phyloP scores from a whole-genome alignment of 2,888 invertebrate species.

The Drosophila algonquin region DNA sequence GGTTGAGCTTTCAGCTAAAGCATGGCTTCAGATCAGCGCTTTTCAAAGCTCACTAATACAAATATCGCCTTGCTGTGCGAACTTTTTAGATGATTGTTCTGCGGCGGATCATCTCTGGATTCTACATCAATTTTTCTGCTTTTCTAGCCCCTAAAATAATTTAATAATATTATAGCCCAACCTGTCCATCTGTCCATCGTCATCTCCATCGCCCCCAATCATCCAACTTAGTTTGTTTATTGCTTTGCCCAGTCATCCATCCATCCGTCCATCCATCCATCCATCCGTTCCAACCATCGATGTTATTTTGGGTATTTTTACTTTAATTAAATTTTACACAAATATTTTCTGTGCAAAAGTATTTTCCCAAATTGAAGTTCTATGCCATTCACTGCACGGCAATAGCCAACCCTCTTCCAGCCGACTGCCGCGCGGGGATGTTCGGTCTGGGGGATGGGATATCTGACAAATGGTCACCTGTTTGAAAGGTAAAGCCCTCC shows the following conservation, averaged over 20 bases:
- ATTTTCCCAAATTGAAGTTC: slow-evolving; percentile 66
- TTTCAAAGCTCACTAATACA: not conserved
- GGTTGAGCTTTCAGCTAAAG: slow-evolving; percentile 11
- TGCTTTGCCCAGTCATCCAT: slow-evolving; percentile 27
- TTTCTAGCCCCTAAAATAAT: not conserved
- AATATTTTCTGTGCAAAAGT: slow-evolving; percentile 70
- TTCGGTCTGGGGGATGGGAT: not conserved
- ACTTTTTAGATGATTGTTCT: not conserved
- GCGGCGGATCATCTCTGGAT: too few species aligned
- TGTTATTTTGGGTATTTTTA: slow-evolving; percentile 70
- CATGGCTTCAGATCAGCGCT: not conserved
- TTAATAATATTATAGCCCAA: not conserved
- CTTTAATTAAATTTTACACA: slow-evolving; percentile 77
- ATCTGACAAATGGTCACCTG: slow-evolving; percentile 63
- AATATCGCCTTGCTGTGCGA: not conserved
- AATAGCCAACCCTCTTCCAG: slow-evolving; percentile 20
- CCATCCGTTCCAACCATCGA: slow-evolving; percentile 31
- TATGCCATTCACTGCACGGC: not conserved
- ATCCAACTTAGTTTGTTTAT: slow-evolving; percentile 32
- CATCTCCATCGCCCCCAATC: not conserved
- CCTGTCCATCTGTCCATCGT: not conserved
- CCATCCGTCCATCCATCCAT: slow-evolving; percentile 13
- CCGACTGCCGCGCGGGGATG: slow-evolving; percentile 20
- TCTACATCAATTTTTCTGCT: too few species aligned
- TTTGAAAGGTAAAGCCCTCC: slow-evolving; percentile 43